These are phyloP conservation scores for Mythimna albipuncta DNA, from an alignment of 2,888 invertebrate genomes.

Conservation along the genomic window DNA sequence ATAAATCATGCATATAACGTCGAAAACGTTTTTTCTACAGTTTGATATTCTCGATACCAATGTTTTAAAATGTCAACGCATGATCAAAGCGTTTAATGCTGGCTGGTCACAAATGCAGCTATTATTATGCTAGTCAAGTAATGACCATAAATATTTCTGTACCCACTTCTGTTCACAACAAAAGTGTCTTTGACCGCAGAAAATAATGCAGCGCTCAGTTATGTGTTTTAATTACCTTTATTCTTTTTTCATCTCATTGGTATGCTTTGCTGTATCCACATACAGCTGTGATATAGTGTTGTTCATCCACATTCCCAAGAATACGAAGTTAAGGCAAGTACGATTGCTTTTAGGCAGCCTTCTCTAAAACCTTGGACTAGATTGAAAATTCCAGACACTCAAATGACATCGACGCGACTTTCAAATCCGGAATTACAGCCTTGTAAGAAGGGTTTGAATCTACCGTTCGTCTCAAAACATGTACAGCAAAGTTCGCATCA, in stretches of 20 bases:
- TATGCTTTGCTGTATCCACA: slow-evolving; percentile 11
- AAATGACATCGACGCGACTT: not conserved
- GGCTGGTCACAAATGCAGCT: slow-evolving; percentile 44
- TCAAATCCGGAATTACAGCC: not conserved
- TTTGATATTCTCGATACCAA: slow-evolving; percentile 39
- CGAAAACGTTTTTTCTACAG: slow-evolving; percentile 23
- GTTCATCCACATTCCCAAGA: not conserved
- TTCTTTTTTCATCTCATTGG: slow-evolving; percentile 25
- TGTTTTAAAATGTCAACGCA: slow-evolving; percentile 52
- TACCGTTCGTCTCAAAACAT: not conserved
- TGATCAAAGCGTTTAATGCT: slow-evolving; percentile 45
- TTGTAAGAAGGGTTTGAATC: not conserved
- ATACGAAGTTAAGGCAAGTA: not conserved
- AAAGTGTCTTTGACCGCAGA: slow-evolving; percentile 52
- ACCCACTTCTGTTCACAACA: slow-evolving; percentile 44
- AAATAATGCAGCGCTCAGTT: slow-evolving; percentile 39
- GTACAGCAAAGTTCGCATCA: slow-evolving; percentile 60
- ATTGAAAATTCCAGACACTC: not conserved
- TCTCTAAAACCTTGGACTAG: not conserved
- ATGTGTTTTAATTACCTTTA: slow-evolving; percentile 39
- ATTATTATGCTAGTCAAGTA: slow-evolving; percentile 55
- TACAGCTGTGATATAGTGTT: slow-evolving; percentile 16
- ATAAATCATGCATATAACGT: slow-evolving; percentile 33
- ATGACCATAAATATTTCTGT: slow-evolving; percentile 51
- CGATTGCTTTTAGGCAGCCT: not conserved